phyloP scores from a whole-genome alignment of 2,888 invertebrate species.

The Cancer borealis region DNA sequence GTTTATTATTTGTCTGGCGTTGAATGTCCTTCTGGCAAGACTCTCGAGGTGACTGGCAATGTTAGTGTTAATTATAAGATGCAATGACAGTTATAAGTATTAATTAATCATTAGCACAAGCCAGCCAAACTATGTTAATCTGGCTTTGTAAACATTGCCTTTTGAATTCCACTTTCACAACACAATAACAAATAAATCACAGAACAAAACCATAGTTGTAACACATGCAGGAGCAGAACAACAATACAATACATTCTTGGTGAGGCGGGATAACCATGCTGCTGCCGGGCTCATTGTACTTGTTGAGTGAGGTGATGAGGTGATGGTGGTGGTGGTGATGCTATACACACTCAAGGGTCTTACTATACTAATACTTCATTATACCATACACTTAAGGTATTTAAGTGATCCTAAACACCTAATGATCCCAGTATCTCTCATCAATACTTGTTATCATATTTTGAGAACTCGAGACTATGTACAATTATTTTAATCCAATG shows the following conservation, averaged over 20 bases:
- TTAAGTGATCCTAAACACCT: too few species aligned
- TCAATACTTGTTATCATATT: too few species aligned
- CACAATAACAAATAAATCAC: conserved; percentile 3
- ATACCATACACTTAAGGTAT: too few species aligned
- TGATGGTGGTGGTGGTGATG: neutral
- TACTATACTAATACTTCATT: neutral
- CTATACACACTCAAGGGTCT: neutral
- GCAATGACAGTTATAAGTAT: neutral
- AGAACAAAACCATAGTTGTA: neutral
- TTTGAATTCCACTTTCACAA: conserved; percentile 18
- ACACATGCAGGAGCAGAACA: neutral
- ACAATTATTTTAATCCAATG: too few species aligned
- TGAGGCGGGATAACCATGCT: neutral
- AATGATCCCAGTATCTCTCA: too few species aligned
- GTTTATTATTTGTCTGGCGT: too few species aligned
- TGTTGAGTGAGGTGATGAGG: neutral
- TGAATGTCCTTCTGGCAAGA: too few species aligned
- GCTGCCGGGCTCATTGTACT: neutral
- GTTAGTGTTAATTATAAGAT: neutral
- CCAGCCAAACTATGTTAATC: neutral
- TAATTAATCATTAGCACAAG: neutral
- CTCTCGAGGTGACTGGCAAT: neutral
- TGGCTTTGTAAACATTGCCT: neutral
- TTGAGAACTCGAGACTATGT: too few species aligned
- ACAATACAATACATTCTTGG: conserved; percentile 3